phyloP scores from a whole-genome alignment of 2,888 invertebrate genomes.

The Siphlonurus alternatus region DNA sequence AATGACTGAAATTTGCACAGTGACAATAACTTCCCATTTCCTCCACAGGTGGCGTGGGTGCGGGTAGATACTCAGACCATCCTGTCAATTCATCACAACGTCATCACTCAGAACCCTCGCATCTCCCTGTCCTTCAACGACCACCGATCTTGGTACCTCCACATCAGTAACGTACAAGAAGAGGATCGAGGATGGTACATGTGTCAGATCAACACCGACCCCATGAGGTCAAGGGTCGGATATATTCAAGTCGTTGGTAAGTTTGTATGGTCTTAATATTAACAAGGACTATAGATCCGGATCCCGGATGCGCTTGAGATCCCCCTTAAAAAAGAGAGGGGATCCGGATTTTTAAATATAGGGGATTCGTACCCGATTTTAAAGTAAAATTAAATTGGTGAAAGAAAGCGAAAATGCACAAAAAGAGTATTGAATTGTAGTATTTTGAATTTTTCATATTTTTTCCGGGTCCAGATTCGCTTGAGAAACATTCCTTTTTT shows the following conservation, averaged over 20 bases:
- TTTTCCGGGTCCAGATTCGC: no score
- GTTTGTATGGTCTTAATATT: constrained; percentile 22
- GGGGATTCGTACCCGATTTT: no score
- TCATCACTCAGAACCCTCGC: constrained; percentile 78
- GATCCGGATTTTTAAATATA: no score
- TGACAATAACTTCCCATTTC: no score
- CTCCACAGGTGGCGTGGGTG: constrained; percentile 74
- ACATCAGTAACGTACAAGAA: constrained; percentile 75
- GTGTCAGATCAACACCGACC: constrained; percentile 87
- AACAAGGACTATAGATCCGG: neutral
- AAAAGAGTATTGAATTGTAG: no score
- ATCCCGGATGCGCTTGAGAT: no score
- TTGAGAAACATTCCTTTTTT: no score
- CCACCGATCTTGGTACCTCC: constrained; percentile 81
- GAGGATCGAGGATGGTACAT: constrained; percentile 81
- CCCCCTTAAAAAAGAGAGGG: no score
- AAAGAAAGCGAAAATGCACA: no score
- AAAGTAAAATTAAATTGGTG: no score
- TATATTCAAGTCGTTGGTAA: constrained; percentile 83
- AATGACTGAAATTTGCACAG: no score
- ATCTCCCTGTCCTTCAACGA: constrained; percentile 77
- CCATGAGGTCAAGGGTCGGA: constrained; percentile 80
- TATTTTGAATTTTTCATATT: no score
- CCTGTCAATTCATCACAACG: constrained; percentile 78
- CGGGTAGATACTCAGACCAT: constrained; percentile 85